These are phyloP conservation scores for Cassiopea andromeda DNA, from an alignment of 30 jellyfish, hydroid and myxozoan genomes.

Conservation along the genomic window DNA sequence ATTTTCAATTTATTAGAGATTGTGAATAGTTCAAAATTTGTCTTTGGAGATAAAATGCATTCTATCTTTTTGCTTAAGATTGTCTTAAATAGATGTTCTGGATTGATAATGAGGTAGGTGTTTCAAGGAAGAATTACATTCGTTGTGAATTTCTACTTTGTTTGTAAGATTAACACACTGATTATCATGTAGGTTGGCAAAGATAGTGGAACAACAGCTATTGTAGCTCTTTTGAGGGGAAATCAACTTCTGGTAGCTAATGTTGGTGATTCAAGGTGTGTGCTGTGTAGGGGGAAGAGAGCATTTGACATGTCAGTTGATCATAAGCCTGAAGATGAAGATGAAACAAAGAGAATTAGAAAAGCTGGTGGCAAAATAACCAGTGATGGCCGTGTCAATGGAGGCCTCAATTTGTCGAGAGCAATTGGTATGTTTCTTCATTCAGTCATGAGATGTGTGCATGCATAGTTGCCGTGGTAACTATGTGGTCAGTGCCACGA, in stretches of 20 bases:
- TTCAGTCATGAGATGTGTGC: background rate
- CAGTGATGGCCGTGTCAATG: slow-evolving; percentile 90
- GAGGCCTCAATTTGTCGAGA: slow-evolving; percentile 86
- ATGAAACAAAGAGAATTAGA: slow-evolving; percentile 71
- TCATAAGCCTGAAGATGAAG: slow-evolving; percentile 92
- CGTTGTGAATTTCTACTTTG: too few relatives aligned
- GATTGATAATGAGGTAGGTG: too few relatives aligned
- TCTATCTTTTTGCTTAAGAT: too few relatives aligned
- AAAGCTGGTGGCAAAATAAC: slow-evolving; percentile 88
- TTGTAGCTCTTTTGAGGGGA: slow-evolving; percentile 78
- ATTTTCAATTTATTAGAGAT: too few relatives aligned
- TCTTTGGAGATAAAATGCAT: too few relatives aligned
- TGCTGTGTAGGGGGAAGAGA: slow-evolving; percentile 75
- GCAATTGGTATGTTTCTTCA: slow-evolving; percentile 79
- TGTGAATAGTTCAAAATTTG: too few relatives aligned
- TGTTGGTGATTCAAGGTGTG: slow-evolving; percentile 94
- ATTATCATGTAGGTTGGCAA: slow-evolving; percentile 95
- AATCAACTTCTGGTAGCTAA: slow-evolving; percentile 81
- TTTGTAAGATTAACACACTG: too few relatives aligned
- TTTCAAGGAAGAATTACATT: too few relatives aligned
- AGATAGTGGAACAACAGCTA: slow-evolving; percentile 96
- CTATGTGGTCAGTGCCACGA: too few relatives aligned
- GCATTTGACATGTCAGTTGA: slow-evolving; percentile 89
- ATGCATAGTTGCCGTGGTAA: background rate
- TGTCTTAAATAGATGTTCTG: too few relatives aligned